Conservation (phyloP, 2,797 vertebrate species). For the Parotocinclus haroldoi region DNA sequence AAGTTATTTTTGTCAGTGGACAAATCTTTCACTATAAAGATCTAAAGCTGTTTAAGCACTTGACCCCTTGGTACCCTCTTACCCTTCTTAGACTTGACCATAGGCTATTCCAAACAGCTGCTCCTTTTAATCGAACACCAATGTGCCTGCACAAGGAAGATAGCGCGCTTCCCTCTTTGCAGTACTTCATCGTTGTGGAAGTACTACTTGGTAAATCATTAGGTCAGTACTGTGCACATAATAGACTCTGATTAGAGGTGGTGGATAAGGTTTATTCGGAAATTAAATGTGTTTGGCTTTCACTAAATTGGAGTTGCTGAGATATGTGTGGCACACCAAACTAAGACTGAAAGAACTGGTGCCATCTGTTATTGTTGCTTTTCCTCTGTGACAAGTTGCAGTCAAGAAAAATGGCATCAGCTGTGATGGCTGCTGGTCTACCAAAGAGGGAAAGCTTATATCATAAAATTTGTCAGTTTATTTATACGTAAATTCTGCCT, state of each 20-base stretch:
- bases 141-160: conserved; percentile 30
- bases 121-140: conserved; percentile 22
- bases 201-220: not conserved
- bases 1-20: too few relatives aligned
- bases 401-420: too few relatives aligned
- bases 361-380: too few relatives aligned
- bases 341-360: too few relatives aligned
- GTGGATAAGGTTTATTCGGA: not conserved
- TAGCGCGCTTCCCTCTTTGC: conserved; percentile 7
- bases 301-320: not conserved
- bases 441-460: too few relatives aligned
- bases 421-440: too few relatives aligned
- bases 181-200: not conserved
- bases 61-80: conserved; percentile 20
- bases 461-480: too few relatives aligned
- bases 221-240: conserved; percentile 7
- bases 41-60: conserved; percentile 20
- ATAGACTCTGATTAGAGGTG: conserved; percentile 16
- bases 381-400: too few relatives aligned
- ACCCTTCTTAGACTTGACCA: conserved; percentile 35
- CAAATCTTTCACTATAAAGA: too few relatives aligned
- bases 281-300: too few relatives aligned
- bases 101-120: conserved; percentile 32
- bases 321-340: not conserved
- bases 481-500: too few relatives aligned